These are phyloP conservation scores for Linnaemya tessellans DNA, from an alignment of 2,888 invertebrate species.

Conservation along the genomic window DNA sequence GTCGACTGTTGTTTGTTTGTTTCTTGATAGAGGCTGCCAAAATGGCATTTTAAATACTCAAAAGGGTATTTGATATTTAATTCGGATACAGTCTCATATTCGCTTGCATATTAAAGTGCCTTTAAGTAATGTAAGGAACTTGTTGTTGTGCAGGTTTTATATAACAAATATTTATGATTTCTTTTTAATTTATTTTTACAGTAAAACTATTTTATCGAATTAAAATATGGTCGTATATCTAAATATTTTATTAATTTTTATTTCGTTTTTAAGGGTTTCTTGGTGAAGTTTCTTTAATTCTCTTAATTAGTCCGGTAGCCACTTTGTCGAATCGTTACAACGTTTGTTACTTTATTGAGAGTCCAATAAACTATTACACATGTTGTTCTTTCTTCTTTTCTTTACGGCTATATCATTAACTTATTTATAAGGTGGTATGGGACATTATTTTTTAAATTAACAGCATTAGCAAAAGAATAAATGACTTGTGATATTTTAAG, in stretches of 20 bases:
- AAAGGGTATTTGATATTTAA: constrained; percentile 75
- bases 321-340: not conserved
- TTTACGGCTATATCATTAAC: not conserved
- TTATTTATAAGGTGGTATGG: constrained; percentile 9
- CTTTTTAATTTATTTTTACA: not conserved
- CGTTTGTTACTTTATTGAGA: constrained; percentile 9
- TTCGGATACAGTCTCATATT: constrained; percentile 34
- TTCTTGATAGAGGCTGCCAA: constrained; percentile 69
- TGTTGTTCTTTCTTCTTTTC: not conserved
- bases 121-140: not conserved
- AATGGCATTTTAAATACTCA: constrained; percentile 72
- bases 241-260: constrained; percentile 34
- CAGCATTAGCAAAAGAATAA: not conserved
- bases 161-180: not conserved
- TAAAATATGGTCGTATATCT: constrained; percentile 46
- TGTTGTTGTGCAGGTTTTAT: not conserved
- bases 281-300: not conserved
- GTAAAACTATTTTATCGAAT: not conserved
- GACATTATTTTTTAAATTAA: not conserved
- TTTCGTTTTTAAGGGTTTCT: constrained; percentile 16
- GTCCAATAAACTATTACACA: constrained; percentile 21
- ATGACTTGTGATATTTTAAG: not conserved
- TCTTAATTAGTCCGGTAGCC: constrained; percentile 51
- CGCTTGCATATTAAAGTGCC: not conserved
- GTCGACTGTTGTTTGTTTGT: constrained; percentile 18